A percentile compares a stretch with the other conserved stretches of the same genome.
Conservation (phyloP, 2,797 vertebrate genomes). For the Trachurus trachurus region DNA sequence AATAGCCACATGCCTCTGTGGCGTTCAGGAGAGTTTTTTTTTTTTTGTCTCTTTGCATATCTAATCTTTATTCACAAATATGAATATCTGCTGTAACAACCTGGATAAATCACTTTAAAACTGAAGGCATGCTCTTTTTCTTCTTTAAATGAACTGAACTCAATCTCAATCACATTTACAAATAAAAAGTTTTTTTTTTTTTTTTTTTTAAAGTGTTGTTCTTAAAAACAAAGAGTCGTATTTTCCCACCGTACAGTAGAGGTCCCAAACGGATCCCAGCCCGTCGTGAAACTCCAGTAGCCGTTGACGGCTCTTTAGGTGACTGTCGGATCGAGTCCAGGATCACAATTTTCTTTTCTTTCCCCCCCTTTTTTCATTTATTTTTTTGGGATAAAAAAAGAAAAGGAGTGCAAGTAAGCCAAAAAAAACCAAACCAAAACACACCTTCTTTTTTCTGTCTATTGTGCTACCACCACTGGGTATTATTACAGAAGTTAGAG, state of each 20-base stretch:
- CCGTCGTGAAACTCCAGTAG: slow-evolving; percentile 78
- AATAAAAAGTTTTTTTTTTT: neutral
- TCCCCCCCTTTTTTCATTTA: slow-evolving; percentile 80
- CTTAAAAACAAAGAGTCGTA: neutral
- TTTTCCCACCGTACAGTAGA: slow-evolving; percentile 7
- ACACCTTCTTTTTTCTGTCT: slow-evolving; percentile 26
- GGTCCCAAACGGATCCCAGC: slow-evolving; percentile 77
- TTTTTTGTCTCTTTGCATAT: neutral
- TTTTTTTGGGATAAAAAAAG: slow-evolving; percentile 74
- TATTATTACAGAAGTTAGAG: slow-evolving; percentile 5
- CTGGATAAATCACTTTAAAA: neutral
- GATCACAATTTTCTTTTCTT: slow-evolving; percentile 78
- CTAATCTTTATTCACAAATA: neutral
- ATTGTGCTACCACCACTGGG: neutral
- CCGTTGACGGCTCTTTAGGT: slow-evolving; percentile 89
- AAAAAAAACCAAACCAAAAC: neutral
- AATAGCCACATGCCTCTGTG: neutral
- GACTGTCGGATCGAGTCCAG: slow-evolving; percentile 78
- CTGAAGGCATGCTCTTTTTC: too few species aligned
- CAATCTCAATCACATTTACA: neutral
- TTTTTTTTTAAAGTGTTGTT: neutral
- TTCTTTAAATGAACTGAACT: too few species aligned
- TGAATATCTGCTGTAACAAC: too few species aligned
- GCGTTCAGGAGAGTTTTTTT: neutral
- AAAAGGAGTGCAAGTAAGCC: slow-evolving; percentile 86